These are phyloP conservation scores for Ptychodera flava DNA, from an alignment of 35 echinoderm and acorn worm species.

Conservation along the genomic window DNA sequence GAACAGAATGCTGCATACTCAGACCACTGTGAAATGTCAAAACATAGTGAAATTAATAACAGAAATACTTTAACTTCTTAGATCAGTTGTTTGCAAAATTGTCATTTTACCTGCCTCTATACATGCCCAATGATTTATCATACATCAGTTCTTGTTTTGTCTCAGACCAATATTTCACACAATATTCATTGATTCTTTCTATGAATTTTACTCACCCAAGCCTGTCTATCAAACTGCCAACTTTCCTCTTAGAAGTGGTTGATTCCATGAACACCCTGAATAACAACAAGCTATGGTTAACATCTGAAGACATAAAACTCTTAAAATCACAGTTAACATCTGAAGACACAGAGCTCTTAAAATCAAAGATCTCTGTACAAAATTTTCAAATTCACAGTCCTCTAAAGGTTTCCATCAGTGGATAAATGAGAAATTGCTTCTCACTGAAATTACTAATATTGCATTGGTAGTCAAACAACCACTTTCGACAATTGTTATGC, in stretches of 20 bases:
- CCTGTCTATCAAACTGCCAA: conserved; percentile 73
- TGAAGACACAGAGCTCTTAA: neutral
- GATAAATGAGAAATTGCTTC: neutral
- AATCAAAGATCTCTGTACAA: neutral
- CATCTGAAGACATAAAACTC: too few relatives aligned
- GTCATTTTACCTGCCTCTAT: neutral
- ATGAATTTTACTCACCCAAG: conserved; percentile 49
- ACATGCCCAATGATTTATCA: neutral
- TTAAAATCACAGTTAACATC: neutral
- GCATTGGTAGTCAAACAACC: too few relatives aligned
- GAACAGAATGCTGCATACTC: conserved; percentile 62
- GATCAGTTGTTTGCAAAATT: neutral
- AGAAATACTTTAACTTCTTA: neutral
- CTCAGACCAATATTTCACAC: neutral
- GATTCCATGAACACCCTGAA: conserved; percentile 82
- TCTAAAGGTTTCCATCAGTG: neutral
- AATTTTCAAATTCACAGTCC: neutral
- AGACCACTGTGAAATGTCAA: conserved; percentile 48
- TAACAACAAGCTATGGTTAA: too few relatives aligned
- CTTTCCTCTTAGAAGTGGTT: conserved; percentile 48
- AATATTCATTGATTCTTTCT: neutral
- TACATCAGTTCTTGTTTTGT: neutral
- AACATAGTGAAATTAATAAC: neutral
- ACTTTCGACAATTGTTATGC: too few relatives aligned
- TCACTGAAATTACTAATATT: neutral